A percentile compares a stretch with the other conserved stretches of the same genome.
These are phyloP conservation scores for Lophochroa leadbeateri DNA, from an alignment of 2,113 vertebrate genomes.

Conservation along the genomic window DNA sequence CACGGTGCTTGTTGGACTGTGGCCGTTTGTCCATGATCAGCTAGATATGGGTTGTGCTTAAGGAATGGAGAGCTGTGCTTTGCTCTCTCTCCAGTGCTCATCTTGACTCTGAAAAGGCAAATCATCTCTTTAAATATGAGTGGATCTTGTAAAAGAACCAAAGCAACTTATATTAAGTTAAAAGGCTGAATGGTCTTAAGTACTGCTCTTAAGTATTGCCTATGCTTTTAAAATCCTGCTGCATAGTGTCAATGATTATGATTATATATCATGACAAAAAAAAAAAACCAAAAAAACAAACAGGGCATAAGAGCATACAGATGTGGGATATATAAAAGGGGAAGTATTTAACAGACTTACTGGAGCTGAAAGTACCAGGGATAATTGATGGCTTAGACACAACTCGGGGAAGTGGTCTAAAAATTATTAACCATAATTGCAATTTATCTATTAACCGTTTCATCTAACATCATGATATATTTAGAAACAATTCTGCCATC, in stretches of 20 bases:
- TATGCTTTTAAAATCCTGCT: slow-evolving; percentile 8
- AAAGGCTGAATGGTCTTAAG: background rate
- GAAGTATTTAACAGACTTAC: slow-evolving; percentile 11
- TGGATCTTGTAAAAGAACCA: background rate
- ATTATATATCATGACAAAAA: background rate
- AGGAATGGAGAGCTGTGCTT: background rate
- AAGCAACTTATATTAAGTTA: background rate
- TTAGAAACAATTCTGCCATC: slow-evolving; percentile 16
- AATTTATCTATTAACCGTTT: slow-evolving; percentile 42
- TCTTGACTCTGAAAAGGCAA: background rate
- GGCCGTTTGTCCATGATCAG: background rate
- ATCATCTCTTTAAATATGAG: background rate
- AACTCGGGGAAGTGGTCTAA: slow-evolving; percentile 28
- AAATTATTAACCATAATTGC: slow-evolving; percentile 58
- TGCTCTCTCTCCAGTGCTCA: background rate
- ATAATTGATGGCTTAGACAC: slow-evolving; percentile 12
- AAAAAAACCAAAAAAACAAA: background rate
- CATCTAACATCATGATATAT: background rate
- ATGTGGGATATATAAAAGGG: background rate
- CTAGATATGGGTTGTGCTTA: background rate
- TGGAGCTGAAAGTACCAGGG: slow-evolving; percentile 29
- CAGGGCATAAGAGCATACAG: background rate
- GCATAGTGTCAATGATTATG: background rate
- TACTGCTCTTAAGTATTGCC: background rate
- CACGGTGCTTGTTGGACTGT: background rate